These are phyloP conservation scores for Lordiphosa clarofinis DNA, from an alignment of 1,140 invertebrate species.

Conservation along the genomic window DNA sequence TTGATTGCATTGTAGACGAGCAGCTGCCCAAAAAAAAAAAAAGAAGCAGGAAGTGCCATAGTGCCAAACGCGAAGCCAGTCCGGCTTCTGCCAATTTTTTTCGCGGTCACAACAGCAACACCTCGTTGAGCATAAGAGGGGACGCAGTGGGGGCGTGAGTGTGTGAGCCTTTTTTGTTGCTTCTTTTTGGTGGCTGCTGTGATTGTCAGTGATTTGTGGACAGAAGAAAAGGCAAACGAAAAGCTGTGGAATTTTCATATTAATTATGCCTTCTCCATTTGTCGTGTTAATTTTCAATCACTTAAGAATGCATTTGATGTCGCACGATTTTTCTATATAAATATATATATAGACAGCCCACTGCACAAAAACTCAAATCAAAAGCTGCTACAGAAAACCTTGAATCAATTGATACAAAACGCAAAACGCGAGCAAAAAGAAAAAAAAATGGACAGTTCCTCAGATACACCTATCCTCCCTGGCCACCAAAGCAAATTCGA, in stretches of 20 bases:
- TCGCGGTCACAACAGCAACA: conserved; percentile 48
- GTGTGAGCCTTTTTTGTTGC: conserved; percentile 10
- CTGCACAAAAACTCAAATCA: conserved; percentile 53
- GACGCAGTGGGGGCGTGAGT: background rate
- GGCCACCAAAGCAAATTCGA: conserved; percentile 68
- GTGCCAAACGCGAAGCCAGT: conserved; percentile 16
- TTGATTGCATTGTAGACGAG: conserved; percentile 63
- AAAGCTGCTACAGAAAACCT: conserved; percentile 65
- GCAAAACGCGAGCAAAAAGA: conserved; percentile 45
- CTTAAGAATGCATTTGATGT: conserved; percentile 71
- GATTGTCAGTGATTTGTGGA: conserved; percentile 70
- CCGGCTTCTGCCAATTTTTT: conserved; percentile 47
- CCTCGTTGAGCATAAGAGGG: conserved; percentile 18
- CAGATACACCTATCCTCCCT: conserved; percentile 6
- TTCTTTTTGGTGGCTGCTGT: conserved; percentile 36
- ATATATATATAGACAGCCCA: conserved; percentile 17
- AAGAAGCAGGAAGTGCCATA: conserved; percentile 26
- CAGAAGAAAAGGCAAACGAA: conserved; percentile 7
- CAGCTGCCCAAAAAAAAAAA: conserved; percentile 13
- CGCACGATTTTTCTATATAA: conserved; percentile 52
- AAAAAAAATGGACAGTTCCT: conserved; percentile 35
- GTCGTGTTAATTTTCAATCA: conserved; percentile 68
- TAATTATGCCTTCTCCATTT: conserved; percentile 16
- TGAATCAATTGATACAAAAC: conserved; percentile 77
- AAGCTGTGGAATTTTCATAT: background rate